Evolutionary conservation across 1,140 invertebrate genomes (phyloP).

Genomic region (Drosophila lacteicornis): DNA sequence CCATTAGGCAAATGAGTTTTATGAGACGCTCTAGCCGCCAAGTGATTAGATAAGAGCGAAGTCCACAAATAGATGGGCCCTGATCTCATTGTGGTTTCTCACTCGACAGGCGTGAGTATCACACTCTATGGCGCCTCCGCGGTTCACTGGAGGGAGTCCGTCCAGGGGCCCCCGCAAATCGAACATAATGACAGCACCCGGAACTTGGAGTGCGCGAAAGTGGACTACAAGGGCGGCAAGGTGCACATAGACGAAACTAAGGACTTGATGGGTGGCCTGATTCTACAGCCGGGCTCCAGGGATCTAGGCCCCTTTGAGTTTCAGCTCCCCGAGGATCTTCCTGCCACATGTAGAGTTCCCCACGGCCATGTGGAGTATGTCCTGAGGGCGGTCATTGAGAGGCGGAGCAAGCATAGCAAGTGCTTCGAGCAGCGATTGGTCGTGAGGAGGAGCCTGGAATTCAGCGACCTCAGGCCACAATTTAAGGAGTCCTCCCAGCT

Average conservation of each 20-base stretch:
- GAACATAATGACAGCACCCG: conserved; percentile 62
- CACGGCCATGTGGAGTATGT: conserved; percentile 51
- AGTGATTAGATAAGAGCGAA: conserved; percentile 51
- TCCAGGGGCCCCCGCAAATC: conserved; percentile 19
- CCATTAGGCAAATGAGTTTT: conserved; percentile 42
- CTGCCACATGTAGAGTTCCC: conserved; percentile 55
- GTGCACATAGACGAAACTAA: conserved; percentile 38
- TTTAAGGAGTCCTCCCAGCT: not conserved
- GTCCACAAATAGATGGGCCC: conserved; percentile 2
- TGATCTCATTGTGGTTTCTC: conserved; percentile 12
- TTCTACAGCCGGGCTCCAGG: conserved; percentile 22
- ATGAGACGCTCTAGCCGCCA: conserved; percentile 1
- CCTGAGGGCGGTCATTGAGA: conserved; percentile 43
- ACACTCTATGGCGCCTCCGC: conserved; percentile 44
- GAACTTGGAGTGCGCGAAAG: conserved; percentile 4
- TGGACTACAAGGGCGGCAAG: conserved; percentile 28
- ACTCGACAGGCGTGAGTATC: conserved; percentile 39
- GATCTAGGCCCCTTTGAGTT: conserved; percentile 45
- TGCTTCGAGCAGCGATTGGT: conserved; percentile 56
- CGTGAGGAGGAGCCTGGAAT: conserved; percentile 48
- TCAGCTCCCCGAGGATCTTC: conserved; percentile 42
- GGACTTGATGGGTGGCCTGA: conserved; percentile 10
- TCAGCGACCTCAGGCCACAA: conserved; percentile 35
- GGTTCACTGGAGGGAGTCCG: conserved; percentile 47
- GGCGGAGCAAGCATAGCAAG: conserved; percentile 51